Evolutionary conservation across 2,113 vertebrate species (phyloP), one percentile per base, ranked within the genome.

Genomic region (Triplophysa siluroides): DNA sequence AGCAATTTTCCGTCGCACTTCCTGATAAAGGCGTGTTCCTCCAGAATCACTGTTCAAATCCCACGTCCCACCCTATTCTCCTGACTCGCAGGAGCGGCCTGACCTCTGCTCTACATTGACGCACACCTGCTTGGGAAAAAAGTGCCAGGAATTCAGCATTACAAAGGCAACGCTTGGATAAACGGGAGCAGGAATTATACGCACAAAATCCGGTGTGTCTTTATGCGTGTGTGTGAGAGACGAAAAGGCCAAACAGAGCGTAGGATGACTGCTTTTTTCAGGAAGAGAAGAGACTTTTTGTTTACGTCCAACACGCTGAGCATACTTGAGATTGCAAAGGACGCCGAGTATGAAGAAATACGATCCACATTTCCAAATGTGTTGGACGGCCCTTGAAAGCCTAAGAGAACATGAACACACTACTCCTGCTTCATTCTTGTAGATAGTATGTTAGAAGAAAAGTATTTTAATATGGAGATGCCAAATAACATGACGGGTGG

Each of bases 261-360:
- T 12, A 62, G 83, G 78, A 76, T 66, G 80, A 76, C 26, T 56
- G 85, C 88, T 33, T 81, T 78, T 45, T 69, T 76, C 75, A 77
- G 82, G 79, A 87, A 83, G 72, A 91, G 86, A 92, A 92, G 90
- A 81, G 83, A 65, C 33, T 81, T 69, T 58, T 92, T 92, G 89
- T 92, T 86, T 54, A 80, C 81, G 78, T 89, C 89, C 90, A 78
- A 89, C 92, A 87, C 81, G 65, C 81, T 84, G 79, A 41, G 50
- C 90, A 92, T 92, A 85, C 79, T 90, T 90, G 33, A 84, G 81
- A 92, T 92, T 64, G 61, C 81, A 19, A 56, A 82, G 86, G 79
- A 71, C 75, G 74, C 71, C 78, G 86, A 86, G 75, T 61, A 78
- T 69, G 82, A 83, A 82, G 64, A 61, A 77, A 54, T 38, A 54